phyloP scores from a whole-genome alignment of 2,113 vertebrate species.

The Ciconia stormi region DNA sequence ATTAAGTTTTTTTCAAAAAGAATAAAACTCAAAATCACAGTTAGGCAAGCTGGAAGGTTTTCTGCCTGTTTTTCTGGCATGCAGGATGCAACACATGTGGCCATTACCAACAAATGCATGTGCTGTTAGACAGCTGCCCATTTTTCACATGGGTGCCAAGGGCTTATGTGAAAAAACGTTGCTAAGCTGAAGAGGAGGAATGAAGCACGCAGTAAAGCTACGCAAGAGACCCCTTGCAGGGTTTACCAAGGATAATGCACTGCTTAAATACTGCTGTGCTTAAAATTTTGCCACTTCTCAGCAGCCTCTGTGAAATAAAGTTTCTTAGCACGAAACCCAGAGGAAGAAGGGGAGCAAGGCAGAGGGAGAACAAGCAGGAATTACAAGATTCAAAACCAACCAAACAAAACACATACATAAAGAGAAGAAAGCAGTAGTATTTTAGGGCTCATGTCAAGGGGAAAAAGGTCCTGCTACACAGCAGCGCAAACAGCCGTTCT shows the following conservation, averaged over 20 bases:
- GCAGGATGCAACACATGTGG: background rate
- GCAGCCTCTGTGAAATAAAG: background rate
- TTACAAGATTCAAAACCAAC: background rate
- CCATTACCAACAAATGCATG: accelerated
- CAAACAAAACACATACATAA: accelerated
- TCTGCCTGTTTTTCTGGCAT: background rate
- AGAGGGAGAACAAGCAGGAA: background rate
- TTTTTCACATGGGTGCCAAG: background rate
- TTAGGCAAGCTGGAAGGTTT: background rate
- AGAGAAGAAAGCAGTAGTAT: background rate
- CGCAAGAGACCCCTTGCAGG: background rate
- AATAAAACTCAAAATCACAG: background rate
- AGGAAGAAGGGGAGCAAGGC: background rate
- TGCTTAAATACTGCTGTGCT: background rate
- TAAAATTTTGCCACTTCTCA: background rate
- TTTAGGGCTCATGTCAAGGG: background rate
- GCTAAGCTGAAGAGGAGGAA: background rate
- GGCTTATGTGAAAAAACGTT: background rate
- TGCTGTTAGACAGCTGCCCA: background rate
- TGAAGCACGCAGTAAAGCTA: background rate
- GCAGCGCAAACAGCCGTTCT: background rate
- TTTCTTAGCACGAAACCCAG: background rate
- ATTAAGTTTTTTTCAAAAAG: background rate
- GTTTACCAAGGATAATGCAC: background rate
- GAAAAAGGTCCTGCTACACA: background rate